Evolutionary conservation across 1,140 invertebrate species (phyloP), one percentile per base, ranked within the genome.

Genomic region (Asbolus verrucosus): DNA sequence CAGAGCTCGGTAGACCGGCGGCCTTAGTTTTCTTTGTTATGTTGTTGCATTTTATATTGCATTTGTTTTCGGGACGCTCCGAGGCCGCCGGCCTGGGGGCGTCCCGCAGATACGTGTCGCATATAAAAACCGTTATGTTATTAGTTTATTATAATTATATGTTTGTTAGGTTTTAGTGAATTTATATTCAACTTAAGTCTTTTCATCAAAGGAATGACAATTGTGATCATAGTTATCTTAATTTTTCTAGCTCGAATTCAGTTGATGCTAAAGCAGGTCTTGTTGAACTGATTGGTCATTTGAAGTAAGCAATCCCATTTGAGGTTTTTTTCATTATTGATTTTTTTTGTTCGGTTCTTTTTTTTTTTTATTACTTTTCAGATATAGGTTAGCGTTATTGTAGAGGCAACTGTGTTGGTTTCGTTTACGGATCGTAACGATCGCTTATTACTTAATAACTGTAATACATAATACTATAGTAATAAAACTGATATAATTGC

Each of bases 151-250:
- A 77, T 75, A 73, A 77, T 73, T 72, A 77, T 80, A 79, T 78
- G 77, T 80, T 80, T 80, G 80, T 81, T 81, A 80, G 80, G 77
- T 78, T 80, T 77, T 81, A 81, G 80, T 81, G 70, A 79, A 79
- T 78, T 79, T 80, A 71, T 75, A 74, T 75, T 75, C 70, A 75
- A 71, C 73, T 76, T 75, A 74, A 78, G 74, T 75, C 70, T 73
- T 71, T 72, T 72, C 68, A 74, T 75, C 67, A 70, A 73, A 60
- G 50, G 69, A 76, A 71, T 74, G 72, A 75, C 65, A 74, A n/a
- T 77, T 79, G 77, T 79, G 77, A 79, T 79, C 67, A 76, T 76
- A 75, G 73, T 69, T 76, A 72, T 73, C 63, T 69, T 74, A 71
- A 63, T 73, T 77, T n/a, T n/a, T 54, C 46, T 78, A 73, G 70